phyloP scores from a whole-genome alignment of 2,888 invertebrate species.

The Chymomyza amoena region DNA sequence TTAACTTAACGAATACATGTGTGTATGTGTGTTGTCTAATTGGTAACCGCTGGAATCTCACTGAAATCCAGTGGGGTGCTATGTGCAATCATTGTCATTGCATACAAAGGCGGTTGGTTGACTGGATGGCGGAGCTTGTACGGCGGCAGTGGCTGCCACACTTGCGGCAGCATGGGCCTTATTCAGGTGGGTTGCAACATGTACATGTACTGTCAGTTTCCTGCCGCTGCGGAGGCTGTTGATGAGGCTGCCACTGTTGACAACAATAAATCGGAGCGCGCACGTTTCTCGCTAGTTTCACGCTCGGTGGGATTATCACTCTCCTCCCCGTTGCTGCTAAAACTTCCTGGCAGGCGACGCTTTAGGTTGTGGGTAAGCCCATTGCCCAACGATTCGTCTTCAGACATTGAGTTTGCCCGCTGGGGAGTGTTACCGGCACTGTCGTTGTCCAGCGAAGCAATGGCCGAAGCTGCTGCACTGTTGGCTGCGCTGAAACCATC shows the following conservation, averaged over 20 bases:
- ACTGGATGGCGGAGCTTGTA: slow-evolving; percentile 1
- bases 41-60: background rate
- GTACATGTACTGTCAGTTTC: slow-evolving; percentile 75
- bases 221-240: slow-evolving; percentile 43
- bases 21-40: slow-evolving; percentile 8
- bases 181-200: slow-evolving; percentile 71
- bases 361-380: slow-evolving; percentile 59
- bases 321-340: slow-evolving; percentile 74
- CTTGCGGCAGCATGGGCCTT: slow-evolving; percentile 39
- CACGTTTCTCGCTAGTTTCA: slow-evolving; percentile 51
- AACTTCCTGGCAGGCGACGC: slow-evolving; percentile 67
- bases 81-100: slow-evolving; percentile 17
- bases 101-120: slow-evolving; percentile 20
- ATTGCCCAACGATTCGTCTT: slow-evolving; percentile 65
- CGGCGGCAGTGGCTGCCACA: slow-evolving; percentile 22
- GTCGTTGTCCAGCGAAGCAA: slow-evolving; percentile 74
- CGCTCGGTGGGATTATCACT: slow-evolving; percentile 65
- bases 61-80: background rate
- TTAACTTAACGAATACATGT: background rate
- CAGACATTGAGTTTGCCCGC: slow-evolving; percentile 72
- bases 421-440: slow-evolving; percentile 74
- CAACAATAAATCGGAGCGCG: slow-evolving; percentile 31
- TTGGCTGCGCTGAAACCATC: slow-evolving; percentile 76
- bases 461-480: slow-evolving; percentile 72
- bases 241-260: slow-evolving; percentile 18